Evolutionary conservation across 2,888 invertebrate species (phyloP).

Genomic region (Polyploca ridens): DNA sequence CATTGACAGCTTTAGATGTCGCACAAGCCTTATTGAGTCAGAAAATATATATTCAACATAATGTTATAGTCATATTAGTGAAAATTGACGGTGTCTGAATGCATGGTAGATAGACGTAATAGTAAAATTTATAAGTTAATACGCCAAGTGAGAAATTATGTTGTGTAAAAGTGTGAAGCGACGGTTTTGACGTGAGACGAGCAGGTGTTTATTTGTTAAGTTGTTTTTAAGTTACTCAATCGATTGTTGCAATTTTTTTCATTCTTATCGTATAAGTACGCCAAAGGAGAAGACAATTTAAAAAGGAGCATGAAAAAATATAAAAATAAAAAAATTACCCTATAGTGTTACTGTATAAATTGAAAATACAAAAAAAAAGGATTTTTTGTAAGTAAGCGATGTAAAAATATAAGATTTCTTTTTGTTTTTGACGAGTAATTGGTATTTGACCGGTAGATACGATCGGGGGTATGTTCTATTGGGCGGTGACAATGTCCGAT

Average conservation of each 20-base stretch:
- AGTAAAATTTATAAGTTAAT: constrained; percentile 10
- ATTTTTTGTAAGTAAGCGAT: constrained; percentile 58
- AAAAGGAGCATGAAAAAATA: constrained; percentile 41
- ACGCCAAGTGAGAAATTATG: constrained; percentile 9
- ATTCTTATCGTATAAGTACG: constrained; percentile 69
- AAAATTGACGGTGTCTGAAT: background rate
- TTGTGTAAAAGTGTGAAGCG: constrained; percentile 41
- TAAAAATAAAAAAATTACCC: constrained; percentile 39
- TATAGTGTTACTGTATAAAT: constrained; percentile 71
- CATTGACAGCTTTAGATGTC: constrained; percentile 28
- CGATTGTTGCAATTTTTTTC: constrained; percentile 69
- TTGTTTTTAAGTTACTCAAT: constrained; percentile 69
- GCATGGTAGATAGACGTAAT: background rate
- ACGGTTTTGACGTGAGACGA: constrained; percentile 46
- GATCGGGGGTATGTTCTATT: background rate
- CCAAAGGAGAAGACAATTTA: constrained; percentile 75
- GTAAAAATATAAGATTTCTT: constrained; percentile 45
- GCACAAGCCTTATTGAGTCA: constrained; percentile 24
- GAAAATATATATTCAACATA: background rate
- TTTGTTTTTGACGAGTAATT: constrained; percentile 23
- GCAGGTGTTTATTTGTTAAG: constrained; percentile 67
- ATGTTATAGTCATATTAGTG: background rate
- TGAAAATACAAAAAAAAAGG: constrained; percentile 75
- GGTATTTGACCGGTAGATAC: constrained; percentile 25
- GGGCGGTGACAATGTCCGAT: constrained; percentile 10